phyloP scores from a whole-genome alignment of 2,888 invertebrate species.

The Notodonta ziczac region DNA sequence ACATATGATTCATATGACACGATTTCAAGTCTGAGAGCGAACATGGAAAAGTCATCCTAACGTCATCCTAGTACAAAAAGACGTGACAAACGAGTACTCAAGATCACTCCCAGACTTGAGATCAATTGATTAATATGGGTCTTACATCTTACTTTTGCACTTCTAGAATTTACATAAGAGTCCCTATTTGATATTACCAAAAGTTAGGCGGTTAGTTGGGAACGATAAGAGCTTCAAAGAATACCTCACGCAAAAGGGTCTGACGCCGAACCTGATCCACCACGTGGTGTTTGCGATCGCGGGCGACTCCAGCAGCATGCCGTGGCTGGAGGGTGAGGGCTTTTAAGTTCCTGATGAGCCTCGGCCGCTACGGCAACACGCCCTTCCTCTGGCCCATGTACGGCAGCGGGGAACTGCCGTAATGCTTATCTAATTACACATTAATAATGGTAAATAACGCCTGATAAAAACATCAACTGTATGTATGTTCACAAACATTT shows the following conservation, averaged over 20 bases:
- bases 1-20: too few relatives aligned
- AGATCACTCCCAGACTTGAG: too few relatives aligned
- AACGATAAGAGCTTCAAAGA: constrained; percentile 93
- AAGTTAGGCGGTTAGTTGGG: constrained; percentile 82
- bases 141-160: too few relatives aligned
- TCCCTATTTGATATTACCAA: background rate
- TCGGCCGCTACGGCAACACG: constrained; percentile 98
- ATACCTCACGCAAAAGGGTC: constrained; percentile 91
- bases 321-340: constrained; percentile 92
- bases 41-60: too few relatives aligned
- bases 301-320: constrained; percentile 91
- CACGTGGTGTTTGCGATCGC: constrained; percentile 97
- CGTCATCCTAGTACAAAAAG: too few relatives aligned
- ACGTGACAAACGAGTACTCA: too few relatives aligned
- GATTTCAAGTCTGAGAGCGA: too few relatives aligned
- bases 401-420: constrained; percentile 97
- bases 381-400: constrained; percentile 99
- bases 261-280: constrained; percentile 94
- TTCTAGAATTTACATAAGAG: background rate
- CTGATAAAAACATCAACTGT: too few relatives aligned
- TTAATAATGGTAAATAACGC: too few relatives aligned
- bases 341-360: constrained; percentile 93
- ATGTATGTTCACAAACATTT: too few relatives aligned
- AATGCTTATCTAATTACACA: constrained; percentile 85
- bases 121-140: too few relatives aligned